phyloP scores from a whole-genome alignment of 2,797 vertebrate species.

The Sebastes iracundus region DNA sequence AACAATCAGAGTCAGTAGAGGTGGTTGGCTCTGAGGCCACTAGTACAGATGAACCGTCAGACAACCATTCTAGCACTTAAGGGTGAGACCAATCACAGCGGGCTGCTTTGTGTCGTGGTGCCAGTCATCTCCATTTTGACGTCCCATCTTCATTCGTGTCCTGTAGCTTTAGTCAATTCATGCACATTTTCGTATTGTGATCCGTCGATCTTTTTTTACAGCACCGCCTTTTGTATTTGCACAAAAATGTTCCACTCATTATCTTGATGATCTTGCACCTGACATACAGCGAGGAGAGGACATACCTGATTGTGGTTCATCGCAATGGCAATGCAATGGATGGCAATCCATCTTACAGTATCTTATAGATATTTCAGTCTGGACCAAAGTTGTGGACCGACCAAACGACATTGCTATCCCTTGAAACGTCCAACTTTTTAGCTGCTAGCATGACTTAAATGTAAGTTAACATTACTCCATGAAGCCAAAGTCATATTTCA shows the following conservation, averaged over 20 bases:
- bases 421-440: neutral
- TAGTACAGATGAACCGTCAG: slow-evolving; percentile 75
- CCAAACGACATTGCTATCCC: neutral
- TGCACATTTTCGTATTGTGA: slow-evolving; percentile 27
- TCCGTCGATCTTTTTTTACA: neutral
- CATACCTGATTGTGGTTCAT: neutral
- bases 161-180: slow-evolving; percentile 1
- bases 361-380: neutral
- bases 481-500: neutral
- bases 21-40: slow-evolving; percentile 72
- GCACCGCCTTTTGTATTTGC: neutral
- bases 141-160: slow-evolving; percentile 39
- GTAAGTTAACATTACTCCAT: neutral
- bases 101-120: slow-evolving; percentile 56
- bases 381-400: neutral
- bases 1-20: slow-evolving; percentile 79
- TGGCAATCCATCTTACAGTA: neutral
- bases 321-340: no score
- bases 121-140: slow-evolving; percentile 53
- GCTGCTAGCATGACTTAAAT: neutral
- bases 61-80: slow-evolving; percentile 75
- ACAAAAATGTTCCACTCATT: neutral
- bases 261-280: neutral
- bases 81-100: slow-evolving; percentile 72
- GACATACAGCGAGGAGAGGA: neutral